phyloP scores from a whole-genome alignment of 2,113 vertebrate species.

The Catagonus wagneri region DNA sequence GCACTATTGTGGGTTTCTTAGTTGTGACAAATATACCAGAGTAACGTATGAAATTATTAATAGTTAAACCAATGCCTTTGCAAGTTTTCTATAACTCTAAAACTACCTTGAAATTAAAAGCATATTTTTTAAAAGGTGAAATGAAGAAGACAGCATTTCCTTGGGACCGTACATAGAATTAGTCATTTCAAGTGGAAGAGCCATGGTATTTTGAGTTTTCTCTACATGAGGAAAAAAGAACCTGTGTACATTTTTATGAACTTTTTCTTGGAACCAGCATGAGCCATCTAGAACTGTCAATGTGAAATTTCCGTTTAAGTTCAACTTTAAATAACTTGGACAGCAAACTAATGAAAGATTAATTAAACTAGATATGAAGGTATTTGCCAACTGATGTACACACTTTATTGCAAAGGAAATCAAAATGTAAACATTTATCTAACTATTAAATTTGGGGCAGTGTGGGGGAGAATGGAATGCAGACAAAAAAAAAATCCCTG shows the following conservation, averaged over 20 bases:
- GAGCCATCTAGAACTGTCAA: not conserved
- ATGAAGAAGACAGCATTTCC: not conserved
- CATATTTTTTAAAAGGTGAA: not conserved
- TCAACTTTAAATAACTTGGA: not conserved
- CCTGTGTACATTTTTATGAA: not conserved
- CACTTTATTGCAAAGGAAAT: not conserved
- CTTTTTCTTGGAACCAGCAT: not conserved
- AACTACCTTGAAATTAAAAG: not conserved
- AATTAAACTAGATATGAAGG: constrained; percentile 1
- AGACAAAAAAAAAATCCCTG: not conserved
- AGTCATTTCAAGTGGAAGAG: not conserved
- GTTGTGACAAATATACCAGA: not conserved
- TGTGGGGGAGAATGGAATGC: not conserved
- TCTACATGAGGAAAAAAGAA: not conserved
- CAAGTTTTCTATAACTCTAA: not conserved
- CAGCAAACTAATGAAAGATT: constrained; percentile 23
- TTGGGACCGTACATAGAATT: not conserved
- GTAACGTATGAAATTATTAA: not conserved
- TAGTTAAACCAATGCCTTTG: not conserved
- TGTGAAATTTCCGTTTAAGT: not conserved
- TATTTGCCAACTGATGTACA: not conserved
- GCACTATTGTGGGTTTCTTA: not conserved
- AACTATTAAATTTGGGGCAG: not conserved
- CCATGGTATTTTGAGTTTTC: not conserved
- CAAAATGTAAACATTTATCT: constrained; percentile 23